Base-by-base conservation (phyloP, 2,797 vertebrate species). In the Esox lucius region DNA sequence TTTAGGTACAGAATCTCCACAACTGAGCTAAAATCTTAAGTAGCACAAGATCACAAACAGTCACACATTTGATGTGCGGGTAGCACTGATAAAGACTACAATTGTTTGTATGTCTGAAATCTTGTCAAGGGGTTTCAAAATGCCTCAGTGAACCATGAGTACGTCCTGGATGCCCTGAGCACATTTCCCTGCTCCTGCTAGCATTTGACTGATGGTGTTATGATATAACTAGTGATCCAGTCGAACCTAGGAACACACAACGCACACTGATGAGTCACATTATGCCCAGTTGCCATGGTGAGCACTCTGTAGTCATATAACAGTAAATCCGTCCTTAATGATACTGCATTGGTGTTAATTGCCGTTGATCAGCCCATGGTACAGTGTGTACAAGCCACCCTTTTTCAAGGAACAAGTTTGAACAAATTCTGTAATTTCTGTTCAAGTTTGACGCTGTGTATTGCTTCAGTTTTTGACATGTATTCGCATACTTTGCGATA, bases 261-360 rank as follows among this genome's bases (percentile, higher is more conserved):
- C 5, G 65, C 56, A 72, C 66, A 71, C 69, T 13, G 42, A 78
- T 91, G 85, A 84, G 56, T 89, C 82, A 83, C 71, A 61, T 26
- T 65, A 56, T 62, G 46, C 73, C 82, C 74, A 39, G 86, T 91
- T 90, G 82, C 88, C 76, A 84, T 83, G 84, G 83, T 70, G 83
- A 85, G 68, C 59, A 67, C 74, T 80, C 16, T 75, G 75, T 13
- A 77, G 83, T 85, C 73, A 76, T 85, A 82, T 66, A 77, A 85
- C 84, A 71, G 77, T 83, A 79, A 64, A 75, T 46, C 35, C 12
- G n/a, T 71, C 75, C 81, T 84, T 85, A 87, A 86, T 84, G 81
- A 84, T 22, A 33, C 51, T 49, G 80, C 74, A 83, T 80, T 83
- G 82, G 79, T 81, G 79, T 78, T 87, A 87, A 91, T 82, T 81